Conservation (phyloP, 2,113 vertebrate genomes). For the Oncorhynchus mykiss region DNA sequence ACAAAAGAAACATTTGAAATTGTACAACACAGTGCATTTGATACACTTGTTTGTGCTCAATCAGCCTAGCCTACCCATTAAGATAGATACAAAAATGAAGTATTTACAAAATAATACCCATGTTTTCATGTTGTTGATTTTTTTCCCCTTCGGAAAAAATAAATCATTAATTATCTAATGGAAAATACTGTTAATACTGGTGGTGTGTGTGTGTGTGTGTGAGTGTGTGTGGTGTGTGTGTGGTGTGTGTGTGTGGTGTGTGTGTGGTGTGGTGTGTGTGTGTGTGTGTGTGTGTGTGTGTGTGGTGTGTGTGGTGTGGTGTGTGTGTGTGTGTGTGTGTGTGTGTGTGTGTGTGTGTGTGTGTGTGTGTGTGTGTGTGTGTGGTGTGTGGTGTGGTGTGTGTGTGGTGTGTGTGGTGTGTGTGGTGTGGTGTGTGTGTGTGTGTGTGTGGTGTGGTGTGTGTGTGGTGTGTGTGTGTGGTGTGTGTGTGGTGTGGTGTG, state of each 20-base stretch:
- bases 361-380: conserved; percentile 52
- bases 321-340: conserved; percentile 33
- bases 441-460: conserved; percentile 53
- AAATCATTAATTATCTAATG: conserved; percentile 55
- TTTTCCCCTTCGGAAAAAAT: conserved; percentile 48
- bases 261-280: no score
- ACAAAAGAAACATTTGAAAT: conserved; percentile 49
- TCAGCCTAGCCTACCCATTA: not conserved
- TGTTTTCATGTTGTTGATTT: conserved; percentile 50
- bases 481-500: conserved; percentile 59
- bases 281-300: no score
- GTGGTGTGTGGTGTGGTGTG: conserved; percentile 53
- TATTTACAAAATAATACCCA: conserved; percentile 72
- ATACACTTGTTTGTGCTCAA: conserved; percentile 31
- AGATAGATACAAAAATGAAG: conserved; percentile 50
- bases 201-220: conserved; percentile 53
- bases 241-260: no score
- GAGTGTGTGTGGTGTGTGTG: conserved; percentile 53
- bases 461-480: conserved; percentile 52
- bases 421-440: conserved; percentile 51
- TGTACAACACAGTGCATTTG: conserved; percentile 42
- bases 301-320: no score
- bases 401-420: conserved; percentile 58
- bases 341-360: conserved; percentile 50
- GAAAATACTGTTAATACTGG: conserved; percentile 62